phyloP scores from a whole-genome alignment of 2,888 invertebrate species.

The Chydorus sphaericus region DNA sequence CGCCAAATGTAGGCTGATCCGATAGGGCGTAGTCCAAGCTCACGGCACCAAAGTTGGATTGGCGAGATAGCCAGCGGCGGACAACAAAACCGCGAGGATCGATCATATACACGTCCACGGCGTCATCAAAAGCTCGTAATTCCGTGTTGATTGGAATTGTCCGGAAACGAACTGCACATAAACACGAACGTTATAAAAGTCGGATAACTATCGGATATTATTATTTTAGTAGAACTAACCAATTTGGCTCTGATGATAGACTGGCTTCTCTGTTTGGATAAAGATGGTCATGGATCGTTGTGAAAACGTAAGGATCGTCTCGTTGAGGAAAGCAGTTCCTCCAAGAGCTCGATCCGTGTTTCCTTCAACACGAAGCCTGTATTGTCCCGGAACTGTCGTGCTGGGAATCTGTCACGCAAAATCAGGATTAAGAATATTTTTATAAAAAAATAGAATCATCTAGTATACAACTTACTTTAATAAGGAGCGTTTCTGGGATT shows the following conservation, averaged over 20 bases:
- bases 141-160: slow-evolving; percentile 86
- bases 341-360: slow-evolving; percentile 59
- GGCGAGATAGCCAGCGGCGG: slow-evolving; percentile 82
- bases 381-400: slow-evolving; percentile 67
- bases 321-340: slow-evolving; percentile 78
- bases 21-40: slow-evolving; percentile 78
- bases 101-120: slow-evolving; percentile 79
- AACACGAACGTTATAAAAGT: background rate
- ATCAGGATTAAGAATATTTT: background rate
- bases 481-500: slow-evolving; percentile 74
- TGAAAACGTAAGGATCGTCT: slow-evolving; percentile 68
- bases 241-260: slow-evolving; percentile 83
- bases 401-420: slow-evolving; percentile 48
- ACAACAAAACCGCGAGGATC: slow-evolving; percentile 78
- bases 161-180: slow-evolving; percentile 58
- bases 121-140: slow-evolving; percentile 74
- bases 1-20: slow-evolving; percentile 80
- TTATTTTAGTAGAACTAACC: slow-evolving; percentile 37
- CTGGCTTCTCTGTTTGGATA: slow-evolving; percentile 85
- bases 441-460: background rate
- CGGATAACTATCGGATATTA: background rate
- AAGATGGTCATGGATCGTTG: slow-evolving; percentile 88
- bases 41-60: slow-evolving; percentile 84
- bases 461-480: slow-evolving; percentile 45
- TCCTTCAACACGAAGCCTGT: slow-evolving; percentile 70